phyloP scores from a whole-genome alignment of 2,888 invertebrate species.

The Cryptocephalus primarius region DNA sequence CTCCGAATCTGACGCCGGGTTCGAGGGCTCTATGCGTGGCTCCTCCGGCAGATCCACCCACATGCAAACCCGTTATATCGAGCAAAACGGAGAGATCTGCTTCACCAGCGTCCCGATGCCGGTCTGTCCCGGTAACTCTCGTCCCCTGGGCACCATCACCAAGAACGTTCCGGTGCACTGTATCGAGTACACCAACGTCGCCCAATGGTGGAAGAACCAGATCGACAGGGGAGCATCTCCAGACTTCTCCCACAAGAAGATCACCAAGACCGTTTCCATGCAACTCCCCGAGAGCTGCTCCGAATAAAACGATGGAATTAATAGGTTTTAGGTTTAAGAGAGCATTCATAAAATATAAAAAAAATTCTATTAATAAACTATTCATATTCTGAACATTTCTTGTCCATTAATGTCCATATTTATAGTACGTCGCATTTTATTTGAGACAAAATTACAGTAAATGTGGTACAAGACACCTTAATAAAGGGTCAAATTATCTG shows the following conservation, averaged over 20 bases:
- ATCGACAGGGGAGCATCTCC: slow-evolving; percentile 41
- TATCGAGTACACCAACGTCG: slow-evolving; percentile 24
- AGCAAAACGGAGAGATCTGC: slow-evolving; percentile 45
- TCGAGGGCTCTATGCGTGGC: slow-evolving; percentile 9
- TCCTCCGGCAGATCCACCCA: slow-evolving; percentile 15
- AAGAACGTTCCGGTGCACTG: slow-evolving; percentile 42
- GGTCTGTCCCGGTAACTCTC: slow-evolving; percentile 42
- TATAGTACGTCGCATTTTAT: too few species aligned
- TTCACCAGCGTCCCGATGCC: slow-evolving; percentile 47
- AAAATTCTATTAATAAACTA: not conserved
- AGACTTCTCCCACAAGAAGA: slow-evolving; percentile 38
- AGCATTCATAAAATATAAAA: not conserved
- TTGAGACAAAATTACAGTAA: too few species aligned
- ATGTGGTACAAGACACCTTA: too few species aligned
- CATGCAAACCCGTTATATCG: slow-evolving; percentile 43
- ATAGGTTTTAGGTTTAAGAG: too few species aligned
- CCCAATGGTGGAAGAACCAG: slow-evolving; percentile 29
- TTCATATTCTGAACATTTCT: not conserved
- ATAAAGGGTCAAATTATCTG: too few species aligned
- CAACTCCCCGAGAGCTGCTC: slow-evolving; percentile 25
- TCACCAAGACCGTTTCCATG: slow-evolving; percentile 29
- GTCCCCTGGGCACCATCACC: slow-evolving; percentile 20
- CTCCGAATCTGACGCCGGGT: slow-evolving; percentile 15
- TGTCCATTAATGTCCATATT: not conserved
- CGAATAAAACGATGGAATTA: not conserved